Evolutionary conservation across 1,140 invertebrate species (phyloP), one percentile per base, ranked within the genome.

Genomic region (Drosophila bocqueti): DNA sequence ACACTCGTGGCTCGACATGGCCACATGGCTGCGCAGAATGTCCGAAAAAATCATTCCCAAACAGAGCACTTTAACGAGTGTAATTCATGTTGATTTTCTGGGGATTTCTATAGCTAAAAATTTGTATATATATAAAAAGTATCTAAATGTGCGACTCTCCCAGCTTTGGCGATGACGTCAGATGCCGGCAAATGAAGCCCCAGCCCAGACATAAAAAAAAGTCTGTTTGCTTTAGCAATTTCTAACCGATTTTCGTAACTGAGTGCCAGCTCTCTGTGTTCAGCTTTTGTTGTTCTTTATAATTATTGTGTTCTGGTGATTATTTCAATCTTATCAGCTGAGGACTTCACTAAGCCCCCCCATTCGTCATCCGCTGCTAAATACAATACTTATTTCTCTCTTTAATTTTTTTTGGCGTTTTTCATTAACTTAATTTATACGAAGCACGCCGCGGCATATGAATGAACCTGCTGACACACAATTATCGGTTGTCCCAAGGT

Each of bases 291-390:
- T 38, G 46, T n/a, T 26, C 36, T 43, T 43, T 60, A 45, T 58
- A 50, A 64, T 83, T 82, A 59, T 60, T 42, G 47, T 63, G 63
- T 69, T 62, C 61, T 46, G n/a, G 46, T 59, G 64, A 83, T 83
- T 79, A 76, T 71, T 60, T 71, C 66, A 86, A 76, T 86, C 83
- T 86, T 86, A 86, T 86, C 83, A 73, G 45, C 9, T 18, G 52
- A 36, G 59, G 58, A 66, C 64, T 78, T 63, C 66, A 46, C 52
- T 52, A 38, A 47, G 62, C 64, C 40, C 34, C 13, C 60, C 38
- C 65, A 61, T 79, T 79, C 50, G 76, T 73, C 73, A 69, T 81
- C 31, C 54, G 0, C 58, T 0, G 38, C 38, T 55, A 73, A 73
- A 52, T 40, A 59, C 43, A 73, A 52, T 40, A 59, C 59, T 16